phyloP scores from a whole-genome alignment of 2,797 vertebrate species.

The Podarcis lilfordi region DNA sequence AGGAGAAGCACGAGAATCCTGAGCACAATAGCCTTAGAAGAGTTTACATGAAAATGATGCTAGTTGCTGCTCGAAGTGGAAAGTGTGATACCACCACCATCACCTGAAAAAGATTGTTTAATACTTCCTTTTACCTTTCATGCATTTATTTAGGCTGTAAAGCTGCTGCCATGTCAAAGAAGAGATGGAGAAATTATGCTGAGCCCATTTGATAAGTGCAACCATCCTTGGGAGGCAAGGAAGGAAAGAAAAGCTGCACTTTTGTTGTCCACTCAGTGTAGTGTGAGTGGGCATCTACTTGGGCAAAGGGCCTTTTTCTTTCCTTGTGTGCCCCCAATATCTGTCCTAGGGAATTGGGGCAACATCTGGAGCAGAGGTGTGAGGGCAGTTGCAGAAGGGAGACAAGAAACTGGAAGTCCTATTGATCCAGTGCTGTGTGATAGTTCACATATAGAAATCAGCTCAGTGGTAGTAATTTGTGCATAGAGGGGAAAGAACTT shows the following conservation, averaged over 20 bases:
- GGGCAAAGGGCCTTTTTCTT: background rate
- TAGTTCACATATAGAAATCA: no score
- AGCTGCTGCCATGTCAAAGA: slow-evolving; percentile 33
- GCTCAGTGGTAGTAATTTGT: no score
- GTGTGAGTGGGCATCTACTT: no score
- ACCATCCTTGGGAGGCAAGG: slow-evolving; percentile 18
- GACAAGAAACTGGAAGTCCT: no score
- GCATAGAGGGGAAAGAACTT: no score
- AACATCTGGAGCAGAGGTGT: no score
- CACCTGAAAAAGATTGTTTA: background rate
- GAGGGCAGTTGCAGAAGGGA: no score
- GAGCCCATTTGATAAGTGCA: slow-evolving; percentile 39
- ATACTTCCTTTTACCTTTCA: slow-evolving; percentile 38
- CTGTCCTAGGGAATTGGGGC: no score
- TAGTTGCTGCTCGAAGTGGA: background rate
- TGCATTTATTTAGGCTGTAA: background rate
- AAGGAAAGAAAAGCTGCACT: background rate
- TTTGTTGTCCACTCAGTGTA: no score
- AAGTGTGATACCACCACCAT: background rate
- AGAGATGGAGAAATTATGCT: background rate
- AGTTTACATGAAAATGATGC: slow-evolving; percentile 1
- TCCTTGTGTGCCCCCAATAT: background rate
- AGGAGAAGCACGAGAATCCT: background rate
- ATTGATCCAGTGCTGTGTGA: no score
- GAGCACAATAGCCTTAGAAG: background rate